phyloP scores from a whole-genome alignment of 2,797 vertebrate species.

The Chaetophractus vellerosus region DNA sequence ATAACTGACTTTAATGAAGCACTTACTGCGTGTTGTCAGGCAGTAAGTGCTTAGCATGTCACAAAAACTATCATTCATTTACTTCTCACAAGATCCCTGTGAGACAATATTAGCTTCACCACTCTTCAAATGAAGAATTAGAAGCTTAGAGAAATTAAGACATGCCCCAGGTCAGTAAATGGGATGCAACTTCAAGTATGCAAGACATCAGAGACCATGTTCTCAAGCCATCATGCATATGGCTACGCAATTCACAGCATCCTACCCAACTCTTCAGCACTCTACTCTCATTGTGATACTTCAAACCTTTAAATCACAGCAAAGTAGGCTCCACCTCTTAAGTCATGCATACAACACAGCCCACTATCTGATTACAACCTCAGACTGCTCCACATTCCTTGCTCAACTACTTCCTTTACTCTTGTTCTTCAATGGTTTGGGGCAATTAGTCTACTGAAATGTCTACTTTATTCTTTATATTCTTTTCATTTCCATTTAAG shows the following conservation, averaged over 20 bases:
- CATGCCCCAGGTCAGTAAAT: neutral
- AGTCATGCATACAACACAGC: neutral
- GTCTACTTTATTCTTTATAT: neutral
- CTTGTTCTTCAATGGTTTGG: neutral
- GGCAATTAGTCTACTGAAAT: neutral
- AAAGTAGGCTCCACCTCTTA: neutral
- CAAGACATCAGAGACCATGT: neutral
- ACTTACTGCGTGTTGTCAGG: neutral
- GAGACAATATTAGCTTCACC: neutral
- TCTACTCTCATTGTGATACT: neutral
- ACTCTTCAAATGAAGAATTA: neutral
- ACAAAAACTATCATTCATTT: neutral
- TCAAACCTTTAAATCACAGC: neutral
- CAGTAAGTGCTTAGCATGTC: neutral
- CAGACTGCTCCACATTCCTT: neutral
- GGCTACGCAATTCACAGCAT: neutral
- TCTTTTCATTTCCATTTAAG: neutral
- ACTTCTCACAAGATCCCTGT: slow-evolving; percentile 6
- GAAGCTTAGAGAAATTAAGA: slow-evolving; percentile 6
- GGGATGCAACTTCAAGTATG: neutral
- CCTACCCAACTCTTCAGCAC: neutral
- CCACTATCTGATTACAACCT: neutral
- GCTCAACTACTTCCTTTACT: neutral
- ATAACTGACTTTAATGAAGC: neutral
- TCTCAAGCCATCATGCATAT: neutral